These are phyloP conservation scores for Xyrichtys novacula DNA, from an alignment of 2,797 vertebrate genomes.

Conservation along the genomic window DNA sequence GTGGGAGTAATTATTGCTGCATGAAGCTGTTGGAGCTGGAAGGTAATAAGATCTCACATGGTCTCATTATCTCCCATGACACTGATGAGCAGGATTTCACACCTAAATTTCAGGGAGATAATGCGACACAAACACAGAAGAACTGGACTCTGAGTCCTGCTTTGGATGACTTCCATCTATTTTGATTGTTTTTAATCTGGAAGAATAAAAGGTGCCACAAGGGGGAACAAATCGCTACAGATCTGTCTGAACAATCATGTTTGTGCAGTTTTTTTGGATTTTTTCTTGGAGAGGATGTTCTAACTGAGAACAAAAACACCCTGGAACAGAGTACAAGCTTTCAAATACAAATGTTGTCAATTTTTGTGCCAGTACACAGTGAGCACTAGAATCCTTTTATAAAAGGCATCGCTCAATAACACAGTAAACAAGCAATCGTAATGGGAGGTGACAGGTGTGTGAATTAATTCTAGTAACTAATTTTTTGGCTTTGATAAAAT, in stretches of 20 bases:
- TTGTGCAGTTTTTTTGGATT: conserved; percentile 11
- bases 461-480: conserved; percentile 1
- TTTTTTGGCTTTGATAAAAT: conserved; percentile 7
- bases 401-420: background rate
- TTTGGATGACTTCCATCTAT: conserved; percentile 10
- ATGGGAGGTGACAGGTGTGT: background rate
- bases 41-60: conserved; percentile 80
- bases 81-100: conserved; percentile 70
- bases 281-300: conserved; percentile 21
- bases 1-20: conserved; percentile 84
- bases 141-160: conserved; percentile 16
- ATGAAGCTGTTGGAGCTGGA: conserved; percentile 70
- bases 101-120: conserved; percentile 45
- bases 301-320: conserved; percentile 11
- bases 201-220: background rate
- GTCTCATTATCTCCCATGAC: conserved; percentile 79
- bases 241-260: conserved; percentile 3
- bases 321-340: conserved; percentile 8
- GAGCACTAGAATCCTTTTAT: background rate
- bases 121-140: conserved; percentile 23
- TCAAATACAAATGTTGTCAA: conserved; percentile 17
- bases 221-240: background rate
- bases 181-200: conserved; percentile 9
- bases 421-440: conserved; percentile 12
- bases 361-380: conserved; percentile 20